Base-by-base conservation (phyloP, 2,113 vertebrate genomes). In the Oryzias curvinotus region DNA sequence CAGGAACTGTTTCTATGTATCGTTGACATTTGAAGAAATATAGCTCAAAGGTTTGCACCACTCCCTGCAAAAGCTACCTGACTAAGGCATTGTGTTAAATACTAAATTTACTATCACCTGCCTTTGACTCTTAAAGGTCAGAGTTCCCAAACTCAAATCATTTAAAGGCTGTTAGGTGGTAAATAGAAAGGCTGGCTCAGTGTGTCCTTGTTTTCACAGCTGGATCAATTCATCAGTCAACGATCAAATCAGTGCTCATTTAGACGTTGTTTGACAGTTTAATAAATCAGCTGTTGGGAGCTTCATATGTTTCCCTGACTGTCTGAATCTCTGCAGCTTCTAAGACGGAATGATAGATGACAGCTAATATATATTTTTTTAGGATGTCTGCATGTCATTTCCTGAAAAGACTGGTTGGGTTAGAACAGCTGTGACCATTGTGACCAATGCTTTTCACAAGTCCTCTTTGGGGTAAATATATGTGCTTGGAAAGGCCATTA, bases 171-270 rank as follows among this genome's bases (percentile, higher is more conserved):
- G 46, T 62, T 28, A 18, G 68, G 75, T 75, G 60, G 36, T 75
- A 84, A 77, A 82, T 77, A 58, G 51, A 36, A 18, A 30, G 12
- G 46, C 57, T 52, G 30, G 26, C 73, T 47, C 62, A 36, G 62
- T 58, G 46, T 71, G 68, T 69, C 65, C 73, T 77, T 83, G 73
- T 79, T 80, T 70, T 57, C 60, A 80, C 58, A 57, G 57, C 72
- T 68, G 68, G 81, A 75, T 80, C 80, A 75, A 71, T 79, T 72
- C 17, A 79, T 85, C 72, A 84, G 74, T 59, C 62, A 59, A 57
- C 60, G 78, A 86, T 84, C 74, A 81, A 80, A 87, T 87, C 78
- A 82, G 74, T 60, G 78, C 78, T 80, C 72, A 77, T 83, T 82
- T 78, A 75, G 68, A 75, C 71, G 53, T 70, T 52, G 59, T 47